Evolutionary conservation across 2,888 invertebrate genomes (phyloP).

Genomic region (Anoncus sp.): DNA sequence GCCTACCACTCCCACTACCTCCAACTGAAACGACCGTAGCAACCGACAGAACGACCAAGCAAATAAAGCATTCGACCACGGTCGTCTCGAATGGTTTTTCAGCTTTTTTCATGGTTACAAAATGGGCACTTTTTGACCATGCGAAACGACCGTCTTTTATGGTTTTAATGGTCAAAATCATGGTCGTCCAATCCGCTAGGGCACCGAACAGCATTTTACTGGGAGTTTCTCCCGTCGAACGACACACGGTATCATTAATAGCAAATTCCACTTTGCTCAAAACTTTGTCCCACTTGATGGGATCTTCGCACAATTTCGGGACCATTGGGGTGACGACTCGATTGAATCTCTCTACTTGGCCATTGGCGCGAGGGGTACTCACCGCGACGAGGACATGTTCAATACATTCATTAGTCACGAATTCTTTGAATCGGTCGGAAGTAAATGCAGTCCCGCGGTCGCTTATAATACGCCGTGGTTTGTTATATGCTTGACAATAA

Average conservation of each 20-base stretch:
- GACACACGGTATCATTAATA: slow-evolving; percentile 70
- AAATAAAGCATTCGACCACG: too few relatives aligned
- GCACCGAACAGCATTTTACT: too few relatives aligned
- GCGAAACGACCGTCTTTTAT: too few relatives aligned
- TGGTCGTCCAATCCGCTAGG: too few relatives aligned
- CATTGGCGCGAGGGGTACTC: slow-evolving; percentile 72
- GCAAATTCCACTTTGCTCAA: slow-evolving; percentile 67
- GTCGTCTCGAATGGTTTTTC: too few relatives aligned
- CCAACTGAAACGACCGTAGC: too few relatives aligned
- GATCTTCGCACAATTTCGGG: slow-evolving; percentile 62
- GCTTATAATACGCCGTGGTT: slow-evolving; percentile 65
- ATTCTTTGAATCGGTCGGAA: slow-evolving; percentile 68
- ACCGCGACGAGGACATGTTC: slow-evolving; percentile 70
- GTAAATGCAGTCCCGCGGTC: slow-evolving; percentile 74
- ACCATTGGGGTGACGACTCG: slow-evolving; percentile 67
- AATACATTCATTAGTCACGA: slow-evolving; percentile 56
- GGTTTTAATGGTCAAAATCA: too few relatives aligned
- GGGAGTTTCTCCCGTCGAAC: slow-evolving; percentile 69
- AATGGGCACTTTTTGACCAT: too few relatives aligned
- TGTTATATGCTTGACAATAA: slow-evolving; percentile 65
- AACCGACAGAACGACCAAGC: too few relatives aligned
- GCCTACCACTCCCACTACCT: too few relatives aligned
- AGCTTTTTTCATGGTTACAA: too few relatives aligned
- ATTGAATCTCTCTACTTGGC: slow-evolving; percentile 72
- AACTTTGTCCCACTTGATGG: slow-evolving; percentile 65